Percentiles rank a stretch among this genome's conserved stretches.
These are phyloP conservation scores for Agriopis marginaria DNA, from an alignment of 2,888 invertebrate genomes.

Conservation along the genomic window DNA sequence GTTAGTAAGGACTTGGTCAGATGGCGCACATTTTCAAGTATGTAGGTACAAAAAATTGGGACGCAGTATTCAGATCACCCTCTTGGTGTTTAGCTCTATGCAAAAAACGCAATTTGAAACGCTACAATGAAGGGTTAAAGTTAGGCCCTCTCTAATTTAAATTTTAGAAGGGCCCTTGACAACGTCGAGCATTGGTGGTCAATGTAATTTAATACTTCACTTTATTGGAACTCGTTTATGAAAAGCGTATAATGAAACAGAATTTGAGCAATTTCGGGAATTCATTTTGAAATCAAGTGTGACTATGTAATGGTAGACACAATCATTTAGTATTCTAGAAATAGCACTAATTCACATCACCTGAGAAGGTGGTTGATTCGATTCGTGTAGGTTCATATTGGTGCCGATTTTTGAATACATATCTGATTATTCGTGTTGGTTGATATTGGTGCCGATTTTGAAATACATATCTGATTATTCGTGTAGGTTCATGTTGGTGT, in stretches of 20 bases:
- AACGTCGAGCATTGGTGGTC: slow-evolving; percentile 71
- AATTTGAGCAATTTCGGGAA: slow-evolving; percentile 7
- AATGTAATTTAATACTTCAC: slow-evolving; percentile 69
- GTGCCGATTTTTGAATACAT: not conserved
- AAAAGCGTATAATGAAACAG: slow-evolving; percentile 8
- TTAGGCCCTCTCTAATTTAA: slow-evolving; percentile 62
- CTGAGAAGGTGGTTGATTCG: no score
- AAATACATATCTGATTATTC: no score
- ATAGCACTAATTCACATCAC: not conserved
- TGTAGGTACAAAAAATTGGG: no score
- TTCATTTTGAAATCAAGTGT: slow-evolving; percentile 1
- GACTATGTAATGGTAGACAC: not conserved
- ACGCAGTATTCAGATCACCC: no score
- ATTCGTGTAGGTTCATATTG: not conserved
- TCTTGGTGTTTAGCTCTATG: no score
- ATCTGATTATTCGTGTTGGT: no score
- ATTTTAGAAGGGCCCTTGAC: slow-evolving; percentile 61
- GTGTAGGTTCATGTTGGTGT: no score
- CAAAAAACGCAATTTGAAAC: slow-evolving; percentile 15
- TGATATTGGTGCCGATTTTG: no score
- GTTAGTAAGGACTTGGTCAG: no score
- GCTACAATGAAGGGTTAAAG: slow-evolving; percentile 47
- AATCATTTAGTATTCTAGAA: not conserved
- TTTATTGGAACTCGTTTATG: slow-evolving; percentile 41
- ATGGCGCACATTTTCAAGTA: no score